A percentile compares a stretch with the other conserved stretches of the same genome.
Evolutionary conservation across 2,888 invertebrate genomes (phyloP).

Genomic region (Nymphalis c-album): DNA sequence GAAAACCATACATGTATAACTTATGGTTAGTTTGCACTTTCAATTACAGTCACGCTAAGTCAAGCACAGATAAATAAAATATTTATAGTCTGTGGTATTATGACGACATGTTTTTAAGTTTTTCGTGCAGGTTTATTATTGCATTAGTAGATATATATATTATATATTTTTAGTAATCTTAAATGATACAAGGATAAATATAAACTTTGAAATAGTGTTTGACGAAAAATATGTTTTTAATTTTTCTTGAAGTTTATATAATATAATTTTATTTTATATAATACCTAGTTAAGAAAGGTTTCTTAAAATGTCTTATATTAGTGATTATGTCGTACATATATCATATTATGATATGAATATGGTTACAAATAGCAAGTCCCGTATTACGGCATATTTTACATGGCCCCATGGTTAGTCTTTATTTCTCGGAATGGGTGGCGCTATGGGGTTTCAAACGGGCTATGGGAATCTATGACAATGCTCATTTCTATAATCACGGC

Average conservation of each 20-base stretch:
- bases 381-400: constrained; percentile 59
- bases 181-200: no score
- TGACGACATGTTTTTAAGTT: neutral
- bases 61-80: neutral
- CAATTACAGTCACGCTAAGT: neutral
- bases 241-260: no score
- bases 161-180: no score
- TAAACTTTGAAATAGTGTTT: no score
- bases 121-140: neutral
- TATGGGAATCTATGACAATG: constrained; percentile 10
- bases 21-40: neutral
- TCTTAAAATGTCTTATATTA: no score
- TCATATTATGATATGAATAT: no score
- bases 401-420: constrained; percentile 40
- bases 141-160: no score
- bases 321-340: no score
- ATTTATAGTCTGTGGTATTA: neutral
- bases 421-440: constrained; percentile 2
- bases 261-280: neutral
- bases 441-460: constrained; percentile 8
- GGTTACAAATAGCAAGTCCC: constrained; percentile 43
- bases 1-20: constrained; percentile 1
- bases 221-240: no score
- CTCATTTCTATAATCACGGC: neutral
- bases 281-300: no score